phyloP scores from a whole-genome alignment of 2,113 vertebrate genomes.

The Daphoenositta chrysoptera region DNA sequence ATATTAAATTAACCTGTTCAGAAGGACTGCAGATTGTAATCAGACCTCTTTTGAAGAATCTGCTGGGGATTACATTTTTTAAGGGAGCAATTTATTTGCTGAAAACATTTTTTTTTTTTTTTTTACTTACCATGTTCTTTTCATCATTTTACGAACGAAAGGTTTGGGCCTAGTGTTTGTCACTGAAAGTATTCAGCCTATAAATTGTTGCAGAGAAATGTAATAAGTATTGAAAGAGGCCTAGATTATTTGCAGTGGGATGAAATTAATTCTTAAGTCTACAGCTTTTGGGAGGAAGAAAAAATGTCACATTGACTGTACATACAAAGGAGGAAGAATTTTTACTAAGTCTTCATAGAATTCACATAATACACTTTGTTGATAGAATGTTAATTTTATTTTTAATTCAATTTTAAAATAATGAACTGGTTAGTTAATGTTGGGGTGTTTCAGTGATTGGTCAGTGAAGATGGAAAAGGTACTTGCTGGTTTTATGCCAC shows the following conservation, averaged over 20 bases:
- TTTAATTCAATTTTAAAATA: background rate
- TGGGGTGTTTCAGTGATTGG: background rate
- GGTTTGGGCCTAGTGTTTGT: background rate
- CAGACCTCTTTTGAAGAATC: slow-evolving; percentile 49
- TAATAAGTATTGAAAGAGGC: slow-evolving; percentile 26
- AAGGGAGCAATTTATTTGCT: slow-evolving; percentile 31
- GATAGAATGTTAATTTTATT: background rate
- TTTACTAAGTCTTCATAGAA: background rate
- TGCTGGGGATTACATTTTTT: slow-evolving; percentile 50
- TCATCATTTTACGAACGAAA: slow-evolving; percentile 10
- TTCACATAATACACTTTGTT: background rate
- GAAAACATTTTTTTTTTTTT: slow-evolving; percentile 46
- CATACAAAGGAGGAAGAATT: background rate
- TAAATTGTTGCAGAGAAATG: slow-evolving; percentile 8
- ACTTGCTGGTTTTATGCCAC: background rate
- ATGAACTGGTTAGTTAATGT: background rate
- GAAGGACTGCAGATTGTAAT: slow-evolving; percentile 57
- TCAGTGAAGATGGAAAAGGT: background rate
- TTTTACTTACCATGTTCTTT: slow-evolving; percentile 13
- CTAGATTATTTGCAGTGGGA: slow-evolving; percentile 27
- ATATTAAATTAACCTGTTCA: slow-evolving; percentile 59
- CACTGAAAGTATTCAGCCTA: slow-evolving; percentile 31
- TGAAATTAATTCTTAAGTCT: slow-evolving; percentile 29
- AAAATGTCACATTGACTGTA: background rate
- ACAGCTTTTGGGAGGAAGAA: background rate